Percentiles rank a stretch among this genome's conserved stretches.
These are phyloP conservation scores for Drosophila paramelanica DNA, from an alignment of 2,888 invertebrate genomes.

Conservation along the genomic window DNA sequence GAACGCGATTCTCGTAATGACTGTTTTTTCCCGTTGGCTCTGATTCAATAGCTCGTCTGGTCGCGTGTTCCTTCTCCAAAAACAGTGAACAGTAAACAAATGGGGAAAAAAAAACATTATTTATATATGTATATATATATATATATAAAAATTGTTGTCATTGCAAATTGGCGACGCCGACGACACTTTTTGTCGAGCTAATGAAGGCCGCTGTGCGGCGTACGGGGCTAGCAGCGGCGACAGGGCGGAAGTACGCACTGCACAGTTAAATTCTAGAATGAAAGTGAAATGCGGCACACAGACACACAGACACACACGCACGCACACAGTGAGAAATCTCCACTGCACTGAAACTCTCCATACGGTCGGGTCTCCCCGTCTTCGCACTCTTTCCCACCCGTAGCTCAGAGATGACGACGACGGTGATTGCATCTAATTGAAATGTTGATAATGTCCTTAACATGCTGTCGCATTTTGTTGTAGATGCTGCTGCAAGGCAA, in stretches of 20 bases:
- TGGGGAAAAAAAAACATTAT: slow-evolving; percentile 19
- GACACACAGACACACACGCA: slow-evolving; percentile 8
- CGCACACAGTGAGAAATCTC: slow-evolving; percentile 30
- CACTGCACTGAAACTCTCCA: slow-evolving; percentile 52
- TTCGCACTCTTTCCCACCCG: not conserved
- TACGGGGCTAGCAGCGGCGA: slow-evolving; percentile 29
- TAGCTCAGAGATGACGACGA: slow-evolving; percentile 25
- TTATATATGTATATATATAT: slow-evolving; percentile 10
- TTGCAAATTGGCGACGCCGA: slow-evolving; percentile 73
- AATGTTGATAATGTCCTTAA: slow-evolving; percentile 83
- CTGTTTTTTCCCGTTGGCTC: slow-evolving; percentile 62
- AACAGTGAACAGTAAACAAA: slow-evolving; percentile 59
- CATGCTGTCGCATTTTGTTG: slow-evolving; percentile 39
- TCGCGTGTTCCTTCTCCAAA: slow-evolving; percentile 73
- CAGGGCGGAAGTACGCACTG: slow-evolving; percentile 77
- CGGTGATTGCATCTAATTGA: slow-evolving; percentile 79
- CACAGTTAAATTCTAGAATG: slow-evolving; percentile 66
- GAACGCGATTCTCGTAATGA: slow-evolving; percentile 70
- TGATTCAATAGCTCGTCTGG: slow-evolving; percentile 59
- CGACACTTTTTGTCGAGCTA: slow-evolving; percentile 68
- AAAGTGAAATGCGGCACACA: slow-evolving; percentile 70
- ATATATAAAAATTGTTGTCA: slow-evolving; percentile 65
- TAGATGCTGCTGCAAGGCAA: slow-evolving; percentile 41
- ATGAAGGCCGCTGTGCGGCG: slow-evolving; percentile 67
- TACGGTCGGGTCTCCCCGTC: slow-evolving; percentile 23